phyloP scores from a whole-genome alignment of 2,888 invertebrate species.

The Chloroclysta siterata region DNA sequence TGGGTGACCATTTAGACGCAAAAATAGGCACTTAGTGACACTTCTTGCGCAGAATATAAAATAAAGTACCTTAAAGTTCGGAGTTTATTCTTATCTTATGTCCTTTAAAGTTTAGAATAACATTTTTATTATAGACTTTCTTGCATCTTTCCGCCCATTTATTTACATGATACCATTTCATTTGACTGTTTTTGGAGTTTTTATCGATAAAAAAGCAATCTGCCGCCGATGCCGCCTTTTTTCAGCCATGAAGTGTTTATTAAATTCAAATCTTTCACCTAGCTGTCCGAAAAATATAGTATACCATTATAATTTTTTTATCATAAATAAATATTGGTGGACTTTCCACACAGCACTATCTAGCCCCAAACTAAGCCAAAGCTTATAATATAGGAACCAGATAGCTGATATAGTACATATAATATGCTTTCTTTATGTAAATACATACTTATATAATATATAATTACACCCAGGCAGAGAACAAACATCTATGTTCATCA shows the following conservation, averaged over 20 bases:
- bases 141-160: background rate
- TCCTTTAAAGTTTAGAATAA: slow-evolving; percentile 16
- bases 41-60: slow-evolving; percentile 39
- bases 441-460: too few species aligned
- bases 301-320: too few species aligned
- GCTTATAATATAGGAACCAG: too few species aligned
- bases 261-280: too few species aligned
- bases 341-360: too few species aligned
- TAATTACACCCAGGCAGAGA: too few species aligned
- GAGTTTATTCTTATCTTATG: slow-evolving; percentile 29
- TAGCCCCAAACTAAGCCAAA: too few species aligned
- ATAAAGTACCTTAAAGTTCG: slow-evolving; percentile 36
- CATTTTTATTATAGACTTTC: background rate
- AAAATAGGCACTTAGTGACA: slow-evolving; percentile 42
- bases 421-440: too few species aligned
- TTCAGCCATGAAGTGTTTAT: background rate
- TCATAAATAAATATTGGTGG: too few species aligned
- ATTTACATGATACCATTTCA: background rate
- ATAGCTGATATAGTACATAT: too few species aligned
- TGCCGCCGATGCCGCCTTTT: background rate
- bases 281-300: too few species aligned
- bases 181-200: background rate
- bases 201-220: background rate
- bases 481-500: too few species aligned
- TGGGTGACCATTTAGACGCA: slow-evolving; percentile 45